Evolutionary conservation across 1,140 invertebrate genomes (phyloP), one percentile per base, ranked within the genome.

Genomic region (Zaprionus ghesquierei): DNA sequence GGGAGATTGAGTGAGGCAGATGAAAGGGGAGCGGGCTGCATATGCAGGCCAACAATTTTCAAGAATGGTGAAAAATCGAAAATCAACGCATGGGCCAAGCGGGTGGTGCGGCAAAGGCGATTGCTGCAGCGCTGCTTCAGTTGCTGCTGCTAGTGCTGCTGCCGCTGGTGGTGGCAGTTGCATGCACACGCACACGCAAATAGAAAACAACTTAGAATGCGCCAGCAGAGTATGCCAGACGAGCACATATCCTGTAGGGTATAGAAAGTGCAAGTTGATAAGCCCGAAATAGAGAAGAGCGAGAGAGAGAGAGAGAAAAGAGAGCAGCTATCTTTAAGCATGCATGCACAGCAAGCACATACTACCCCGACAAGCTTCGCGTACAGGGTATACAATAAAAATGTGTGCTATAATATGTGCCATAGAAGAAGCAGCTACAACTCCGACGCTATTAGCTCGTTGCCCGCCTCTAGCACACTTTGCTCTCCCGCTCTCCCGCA

Each of bases 51-150:
- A 75, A 77, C 46, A 66, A 62, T 59, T 68, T 69, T 65, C 56
- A 76, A 81, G 82, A 86, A 86, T 72, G 75, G 69, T 86, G 81
- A 87, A 86, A 86, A 86, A 86, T 86, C 81, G 81, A 86, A 86
- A 82, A 87, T 87, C 71, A 87, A 86, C 66, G 68, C 75, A 49
- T 68, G 66, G 66, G 65, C 71, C 44, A 74, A 63, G 65, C 71
- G 71, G 71, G 65, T 69, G 65, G 71, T 69, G 71, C 55, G 31
- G 29, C 41, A 55, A 33, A 5, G 25, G 18, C 15, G 33, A n/a
- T n/a, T n/a, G n/a, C n/a, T n/a, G 12, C 5, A 10, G 27, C 41
- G 41, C 3, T 46, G 41, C 38, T 15, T 41, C 35, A 41, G 35
- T 35, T 58, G 35, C 20, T 29, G 54, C n/a, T 27, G 54, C 12